Evolutionary conservation across 1,140 invertebrate species (phyloP), one percentile per base, ranked within the genome.

Genomic region (Drosophila bifasciata): DNA sequence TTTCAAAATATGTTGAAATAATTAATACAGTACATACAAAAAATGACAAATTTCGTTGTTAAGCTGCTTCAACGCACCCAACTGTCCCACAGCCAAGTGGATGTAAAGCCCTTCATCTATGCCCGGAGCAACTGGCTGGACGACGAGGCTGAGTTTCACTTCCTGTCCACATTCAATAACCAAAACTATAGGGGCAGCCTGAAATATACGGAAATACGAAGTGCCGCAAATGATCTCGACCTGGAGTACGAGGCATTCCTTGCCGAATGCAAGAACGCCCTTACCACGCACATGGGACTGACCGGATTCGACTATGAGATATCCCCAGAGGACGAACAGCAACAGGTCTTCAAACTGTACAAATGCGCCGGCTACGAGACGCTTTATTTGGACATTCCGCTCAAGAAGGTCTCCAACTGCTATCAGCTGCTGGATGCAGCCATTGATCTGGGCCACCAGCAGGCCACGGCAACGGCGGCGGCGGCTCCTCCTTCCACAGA

Each of bases 31-130:
- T n/a, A n/a, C n/a, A 25, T 7, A 28, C 0, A 9, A 17, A 46
- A 11, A 16, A 68, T 68, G 64, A 19, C 48, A 11, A 28, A 8
- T 0, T 68, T 41, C 40, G 64, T 85, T 17, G 61, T 81, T 9
- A 86, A 86, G 40, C 19, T 86, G 5, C 17, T 86, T 3, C 83
- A 86, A 7, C 77, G 81, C 6, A 56, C 41, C 1, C 72, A 80
- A 17, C 55, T 70, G 0, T 67, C 60, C 6, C 77, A 81, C 23
- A 86, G 74, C 32, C 73, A 88, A 48, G 6, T 19, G 15, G 83
- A 88, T 57, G 39, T 60, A 0, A 88, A 88, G n/a, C 83, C 69
- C 11, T 79, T 89, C 25, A 88, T 88, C 1, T 88, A 88, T 28
- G 28, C 50, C 3, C 67, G 66, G 0, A 76, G 50, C 56, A 57